These are phyloP conservation scores for Eueides isabella DNA, from an alignment of 1,140 invertebrate genomes.

Conservation along the genomic window DNA sequence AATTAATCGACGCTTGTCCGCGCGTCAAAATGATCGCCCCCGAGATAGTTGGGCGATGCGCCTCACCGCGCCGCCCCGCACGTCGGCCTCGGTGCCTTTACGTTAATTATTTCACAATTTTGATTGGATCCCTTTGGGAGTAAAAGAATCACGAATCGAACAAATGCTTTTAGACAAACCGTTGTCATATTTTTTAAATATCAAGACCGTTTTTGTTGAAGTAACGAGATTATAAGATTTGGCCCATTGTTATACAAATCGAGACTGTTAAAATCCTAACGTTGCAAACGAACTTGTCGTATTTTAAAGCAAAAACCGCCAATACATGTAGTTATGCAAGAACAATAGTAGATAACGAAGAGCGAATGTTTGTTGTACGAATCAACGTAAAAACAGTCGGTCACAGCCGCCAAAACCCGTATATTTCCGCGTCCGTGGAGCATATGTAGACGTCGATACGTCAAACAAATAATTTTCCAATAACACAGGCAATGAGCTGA, in stretches of 20 bases:
- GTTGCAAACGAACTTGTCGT: constrained; percentile 9
- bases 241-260: not conserved
- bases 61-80: not conserved
- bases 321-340: constrained; percentile 48
- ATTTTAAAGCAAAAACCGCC: constrained; percentile 40
- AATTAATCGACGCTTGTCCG: constrained; percentile 57
- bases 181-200: too few relatives aligned
- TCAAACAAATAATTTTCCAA: constrained; percentile 40
- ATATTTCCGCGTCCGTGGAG: constrained; percentile 21
- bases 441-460: constrained; percentile 35
- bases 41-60: constrained; percentile 32
- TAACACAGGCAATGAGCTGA: constrained; percentile 23
- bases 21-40: constrained; percentile 48
- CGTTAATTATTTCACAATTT: not conserved
- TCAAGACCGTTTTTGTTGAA: not conserved
- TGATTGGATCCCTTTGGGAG: not conserved
- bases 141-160: not conserved
- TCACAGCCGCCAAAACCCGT: constrained; percentile 37
- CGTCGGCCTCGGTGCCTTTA: not conserved
- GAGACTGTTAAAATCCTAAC: not conserved
- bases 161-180: too few relatives aligned
- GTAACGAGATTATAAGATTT: constrained; percentile 2
- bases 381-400: constrained; percentile 42
- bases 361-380: constrained; percentile 40
- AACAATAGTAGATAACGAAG: constrained; percentile 48